Evolutionary conservation across 2,888 invertebrate species (phyloP).

Genomic region (Drosophila affinis): DNA sequence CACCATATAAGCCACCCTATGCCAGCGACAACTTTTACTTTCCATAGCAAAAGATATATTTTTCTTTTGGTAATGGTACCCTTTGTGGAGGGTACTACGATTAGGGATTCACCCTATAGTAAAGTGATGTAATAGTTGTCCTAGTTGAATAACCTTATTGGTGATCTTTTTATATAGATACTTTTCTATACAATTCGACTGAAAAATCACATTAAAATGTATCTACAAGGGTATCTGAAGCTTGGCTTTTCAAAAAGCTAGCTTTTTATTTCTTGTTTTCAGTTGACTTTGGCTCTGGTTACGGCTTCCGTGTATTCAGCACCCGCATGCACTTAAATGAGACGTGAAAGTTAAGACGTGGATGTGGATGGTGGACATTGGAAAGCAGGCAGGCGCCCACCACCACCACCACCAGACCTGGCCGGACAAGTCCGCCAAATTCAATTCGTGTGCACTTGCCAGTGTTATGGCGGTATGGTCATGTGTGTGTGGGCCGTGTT

Average conservation of each 20-base stretch:
- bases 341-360: slow-evolving; percentile 69
- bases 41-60: slow-evolving; percentile 60
- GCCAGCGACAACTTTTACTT: slow-evolving; percentile 74
- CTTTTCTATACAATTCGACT: background rate
- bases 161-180: background rate
- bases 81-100: background rate
- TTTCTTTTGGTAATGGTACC: slow-evolving; percentile 7
- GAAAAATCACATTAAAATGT: background rate
- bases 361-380: slow-evolving; percentile 48
- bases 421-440: slow-evolving; percentile 29
- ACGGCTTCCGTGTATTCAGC: slow-evolving; percentile 66
- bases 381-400: slow-evolving; percentile 63
- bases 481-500: slow-evolving; percentile 29
- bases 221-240: background rate
- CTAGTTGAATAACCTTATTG: background rate
- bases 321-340: slow-evolving; percentile 73
- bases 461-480: background rate
- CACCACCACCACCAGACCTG: slow-evolving; percentile 61
- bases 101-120: background rate
- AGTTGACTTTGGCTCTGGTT: slow-evolving; percentile 15
- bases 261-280: slow-evolving; percentile 3
- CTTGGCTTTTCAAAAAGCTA: background rate
- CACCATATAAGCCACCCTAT: slow-evolving; percentile 71
- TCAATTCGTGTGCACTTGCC: slow-evolving; percentile 48
- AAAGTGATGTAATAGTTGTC: background rate